These are phyloP conservation scores for Euwallacea similis DNA, from an alignment of 1,140 invertebrate species.

Conservation along the genomic window DNA sequence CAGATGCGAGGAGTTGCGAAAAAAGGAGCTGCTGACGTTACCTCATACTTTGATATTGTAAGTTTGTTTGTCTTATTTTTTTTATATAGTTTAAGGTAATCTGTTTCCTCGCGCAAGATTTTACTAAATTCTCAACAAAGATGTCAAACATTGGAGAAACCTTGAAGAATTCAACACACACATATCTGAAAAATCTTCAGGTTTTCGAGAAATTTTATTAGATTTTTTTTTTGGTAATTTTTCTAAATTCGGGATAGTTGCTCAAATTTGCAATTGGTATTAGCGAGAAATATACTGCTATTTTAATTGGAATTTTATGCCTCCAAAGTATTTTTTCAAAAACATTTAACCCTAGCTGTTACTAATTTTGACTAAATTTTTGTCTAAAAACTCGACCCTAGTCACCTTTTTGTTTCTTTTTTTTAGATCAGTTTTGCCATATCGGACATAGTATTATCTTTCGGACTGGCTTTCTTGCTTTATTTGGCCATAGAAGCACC, in stretches of 20 bases:
- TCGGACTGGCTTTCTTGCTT: constrained; percentile 51
- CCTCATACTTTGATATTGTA: constrained; percentile 50
- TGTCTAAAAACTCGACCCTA: neutral
- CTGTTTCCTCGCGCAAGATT: too few relatives aligned
- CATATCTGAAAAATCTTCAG: too few relatives aligned
- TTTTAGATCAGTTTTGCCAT: constrained; percentile 45
- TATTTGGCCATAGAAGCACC: constrained; percentile 58
- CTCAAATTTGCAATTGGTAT: too few relatives aligned
- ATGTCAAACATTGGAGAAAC: too few relatives aligned
- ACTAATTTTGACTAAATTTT: neutral
- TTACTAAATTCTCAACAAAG: too few relatives aligned
- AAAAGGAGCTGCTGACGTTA: constrained; percentile 50
- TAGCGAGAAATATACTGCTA: too few relatives aligned
- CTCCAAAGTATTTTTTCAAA: neutral
- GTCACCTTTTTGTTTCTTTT: neutral
- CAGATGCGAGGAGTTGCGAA: constrained; percentile 55
- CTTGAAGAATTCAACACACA: too few relatives aligned
- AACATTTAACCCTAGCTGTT: neutral
- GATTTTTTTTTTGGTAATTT: too few relatives aligned
- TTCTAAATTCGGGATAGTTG: too few relatives aligned
- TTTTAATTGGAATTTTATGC: too few relatives aligned
- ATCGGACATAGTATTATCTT: constrained; percentile 53
- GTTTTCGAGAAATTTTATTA: too few relatives aligned
- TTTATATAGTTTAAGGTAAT: constrained; percentile 20
- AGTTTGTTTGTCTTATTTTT: constrained; percentile 37